Evolutionary conservation across 2,113 vertebrate species (phyloP).

Genomic region (Scytalopus superciliaris): DNA sequence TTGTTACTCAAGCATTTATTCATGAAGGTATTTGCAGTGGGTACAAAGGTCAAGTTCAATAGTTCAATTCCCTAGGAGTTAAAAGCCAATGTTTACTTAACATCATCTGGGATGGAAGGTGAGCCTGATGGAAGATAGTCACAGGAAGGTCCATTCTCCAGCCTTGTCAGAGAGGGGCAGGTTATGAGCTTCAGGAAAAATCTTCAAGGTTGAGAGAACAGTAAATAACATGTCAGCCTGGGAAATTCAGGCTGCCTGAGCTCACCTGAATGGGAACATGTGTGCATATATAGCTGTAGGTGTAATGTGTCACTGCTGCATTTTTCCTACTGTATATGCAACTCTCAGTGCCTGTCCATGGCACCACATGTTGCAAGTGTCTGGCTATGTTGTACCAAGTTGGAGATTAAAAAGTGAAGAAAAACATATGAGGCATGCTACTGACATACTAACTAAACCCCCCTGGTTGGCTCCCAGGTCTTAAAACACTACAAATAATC

Average conservation of each 20-base stretch:
- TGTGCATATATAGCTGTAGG: background rate
- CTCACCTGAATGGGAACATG: background rate
- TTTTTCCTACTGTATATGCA: background rate
- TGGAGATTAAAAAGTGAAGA: background rate
- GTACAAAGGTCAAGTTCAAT: background rate
- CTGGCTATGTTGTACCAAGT: background rate
- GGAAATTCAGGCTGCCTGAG: background rate
- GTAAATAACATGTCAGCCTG: background rate
- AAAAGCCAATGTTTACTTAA: background rate
- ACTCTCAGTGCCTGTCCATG: background rate
- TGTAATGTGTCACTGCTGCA: background rate
- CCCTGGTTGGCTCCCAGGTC: background rate
- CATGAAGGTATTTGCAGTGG: background rate
- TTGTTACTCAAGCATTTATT: background rate
- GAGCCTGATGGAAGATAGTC: background rate
- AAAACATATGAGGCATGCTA: background rate
- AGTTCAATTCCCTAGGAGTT: background rate
- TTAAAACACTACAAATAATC: background rate
- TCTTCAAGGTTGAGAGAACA: background rate
- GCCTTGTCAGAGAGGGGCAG: background rate
- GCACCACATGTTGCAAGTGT: background rate
- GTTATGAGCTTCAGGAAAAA: background rate
- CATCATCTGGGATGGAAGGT: background rate
- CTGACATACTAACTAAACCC: background rate
- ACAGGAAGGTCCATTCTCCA: accelerated